Percentiles rank a stretch among this genome's conserved stretches.
phyloP scores from a whole-genome alignment of 1,140 invertebrate species.

The Macrocentrus cingulum region DNA sequence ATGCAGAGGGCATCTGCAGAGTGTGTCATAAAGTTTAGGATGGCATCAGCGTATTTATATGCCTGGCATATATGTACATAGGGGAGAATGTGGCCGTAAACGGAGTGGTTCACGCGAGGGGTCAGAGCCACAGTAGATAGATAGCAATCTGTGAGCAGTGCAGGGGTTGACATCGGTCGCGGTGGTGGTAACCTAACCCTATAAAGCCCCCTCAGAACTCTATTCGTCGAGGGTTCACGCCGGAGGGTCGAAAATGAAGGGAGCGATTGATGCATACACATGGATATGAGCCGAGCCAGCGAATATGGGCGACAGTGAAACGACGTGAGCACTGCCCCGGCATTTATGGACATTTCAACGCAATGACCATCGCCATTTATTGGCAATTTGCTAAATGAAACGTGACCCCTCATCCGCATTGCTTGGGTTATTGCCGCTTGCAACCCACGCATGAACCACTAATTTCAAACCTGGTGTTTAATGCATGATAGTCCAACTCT shows the following conservation, averaged over 20 bases:
- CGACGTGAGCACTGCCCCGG: slow-evolving; percentile 6
- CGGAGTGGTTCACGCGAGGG: slow-evolving; percentile 12
- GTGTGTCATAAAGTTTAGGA: slow-evolving; percentile 13
- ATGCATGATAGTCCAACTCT: too few relatives aligned
- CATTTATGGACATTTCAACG: slow-evolving; percentile 41
- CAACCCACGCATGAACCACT: neutral
- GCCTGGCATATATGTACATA: neutral
- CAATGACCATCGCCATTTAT: slow-evolving; percentile 57
- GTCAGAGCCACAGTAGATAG: slow-evolving; percentile 31
- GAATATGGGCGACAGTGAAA: neutral
- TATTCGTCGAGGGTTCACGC: slow-evolving; percentile 13
- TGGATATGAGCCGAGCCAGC: neutral
- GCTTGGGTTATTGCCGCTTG: slow-evolving; percentile 40
- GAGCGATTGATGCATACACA: neutral
- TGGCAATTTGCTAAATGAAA: slow-evolving; percentile 61
- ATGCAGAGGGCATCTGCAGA: neutral
- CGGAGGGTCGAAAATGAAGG: slow-evolving; percentile 22
- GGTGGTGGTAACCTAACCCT: slow-evolving; percentile 44
- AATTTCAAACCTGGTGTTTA: neutral
- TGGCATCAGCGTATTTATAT: neutral
- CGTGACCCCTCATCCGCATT: slow-evolving; percentile 39
- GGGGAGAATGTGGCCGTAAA: slow-evolving; percentile 7
- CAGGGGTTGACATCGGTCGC: slow-evolving; percentile 48
- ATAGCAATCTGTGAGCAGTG: slow-evolving; percentile 47
- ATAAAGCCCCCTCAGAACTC: slow-evolving; percentile 40